Evolutionary conservation across 2,888 invertebrate species (phyloP).

Genomic region (Baronia brevicornis): DNA sequence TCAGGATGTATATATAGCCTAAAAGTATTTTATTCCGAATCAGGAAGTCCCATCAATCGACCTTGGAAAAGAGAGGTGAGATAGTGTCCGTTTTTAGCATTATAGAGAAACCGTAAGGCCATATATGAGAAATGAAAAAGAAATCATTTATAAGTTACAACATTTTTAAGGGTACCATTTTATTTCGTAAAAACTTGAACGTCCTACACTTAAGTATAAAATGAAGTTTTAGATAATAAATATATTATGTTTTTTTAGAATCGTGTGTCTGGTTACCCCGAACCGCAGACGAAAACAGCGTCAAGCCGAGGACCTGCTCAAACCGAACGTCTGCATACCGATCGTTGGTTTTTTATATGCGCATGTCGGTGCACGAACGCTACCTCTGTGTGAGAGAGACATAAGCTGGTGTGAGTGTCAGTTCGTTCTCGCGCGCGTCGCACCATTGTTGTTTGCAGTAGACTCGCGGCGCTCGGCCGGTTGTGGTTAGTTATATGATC

Average conservation of each 20-base stretch:
- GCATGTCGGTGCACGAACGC: conserved; percentile 52
- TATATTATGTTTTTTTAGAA: too few species aligned
- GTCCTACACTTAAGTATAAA: conserved; percentile 7
- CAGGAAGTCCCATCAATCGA: too few species aligned
- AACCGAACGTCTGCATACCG: conserved; percentile 76
- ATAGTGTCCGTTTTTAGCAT: too few species aligned
- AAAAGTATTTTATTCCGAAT: too few species aligned
- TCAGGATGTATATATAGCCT: too few species aligned
- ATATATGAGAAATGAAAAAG: too few species aligned
- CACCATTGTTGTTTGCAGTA: conserved; percentile 65
- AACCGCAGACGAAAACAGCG: conserved; percentile 75
- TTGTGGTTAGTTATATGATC: conserved; percentile 40
- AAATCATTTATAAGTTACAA: too few species aligned
- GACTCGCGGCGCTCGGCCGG: conserved; percentile 55
- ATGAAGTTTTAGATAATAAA: conserved; percentile 31
- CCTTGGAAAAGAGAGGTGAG: too few species aligned
- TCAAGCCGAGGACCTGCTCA: conserved; percentile 73
- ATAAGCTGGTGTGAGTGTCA: conserved; percentile 42
- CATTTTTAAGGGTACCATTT: too few species aligned
- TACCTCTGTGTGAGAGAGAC: conserved; percentile 41
- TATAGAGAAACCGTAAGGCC: too few species aligned
- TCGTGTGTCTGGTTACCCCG: conserved; percentile 63
- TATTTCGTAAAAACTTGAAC: too few species aligned
- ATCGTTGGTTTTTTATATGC: conserved; percentile 73
- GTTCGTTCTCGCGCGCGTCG: conserved; percentile 58